Evolutionary conservation across 1,140 invertebrate genomes (phyloP), one percentile per base, ranked within the genome.

Genomic region (Atta colombica): DNA sequence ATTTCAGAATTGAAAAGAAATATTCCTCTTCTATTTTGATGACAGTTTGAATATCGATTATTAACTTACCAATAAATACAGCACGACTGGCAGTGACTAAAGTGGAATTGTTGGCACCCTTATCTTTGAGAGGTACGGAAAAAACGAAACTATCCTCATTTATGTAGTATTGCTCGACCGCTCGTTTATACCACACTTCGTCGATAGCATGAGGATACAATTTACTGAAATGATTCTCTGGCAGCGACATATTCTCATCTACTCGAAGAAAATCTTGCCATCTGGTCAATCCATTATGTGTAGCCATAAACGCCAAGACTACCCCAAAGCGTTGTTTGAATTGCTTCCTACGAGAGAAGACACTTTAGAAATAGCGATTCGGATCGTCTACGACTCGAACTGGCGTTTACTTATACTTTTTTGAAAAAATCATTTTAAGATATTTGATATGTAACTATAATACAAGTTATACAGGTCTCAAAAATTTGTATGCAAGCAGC

Each of bases 171-270:
- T 98, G 98, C 89, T 99, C 98, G 0, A 99, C 98, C 0, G 99
- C 98, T 68, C 98, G 96, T 88, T 97, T 97, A 94, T 99, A 99
- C 98, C 98, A 99, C 8, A 98, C 96, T 94, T 99, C 98, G 93
- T 99, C 98, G 61, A 98, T 98, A 1, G 98, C 97, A 72, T 96
- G 91, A 1, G 94, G 88, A 80, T 95, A 92, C 66, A 94, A 69
- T 12, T 92, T 93, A 63, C 94, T 94, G 61, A 95, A 95, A 58
- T 95, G 94, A 39, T 95, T 93, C 0, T 94, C 92, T 0, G 92
- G 86, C 7, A 90, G 71, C 35, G 88, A 75, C 0, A 61, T 28
- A 0, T 95, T 91, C 6, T 95, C 93, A 31, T 94, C 92, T n/a
- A 92, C 14, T 5, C 96, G 96, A 89, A 96, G 96, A 90, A 97